Percentiles rank a stretch among this genome's conserved stretches.
phyloP scores from a whole-genome alignment of 2,113 vertebrate species.

The Phaethon lepturus region DNA sequence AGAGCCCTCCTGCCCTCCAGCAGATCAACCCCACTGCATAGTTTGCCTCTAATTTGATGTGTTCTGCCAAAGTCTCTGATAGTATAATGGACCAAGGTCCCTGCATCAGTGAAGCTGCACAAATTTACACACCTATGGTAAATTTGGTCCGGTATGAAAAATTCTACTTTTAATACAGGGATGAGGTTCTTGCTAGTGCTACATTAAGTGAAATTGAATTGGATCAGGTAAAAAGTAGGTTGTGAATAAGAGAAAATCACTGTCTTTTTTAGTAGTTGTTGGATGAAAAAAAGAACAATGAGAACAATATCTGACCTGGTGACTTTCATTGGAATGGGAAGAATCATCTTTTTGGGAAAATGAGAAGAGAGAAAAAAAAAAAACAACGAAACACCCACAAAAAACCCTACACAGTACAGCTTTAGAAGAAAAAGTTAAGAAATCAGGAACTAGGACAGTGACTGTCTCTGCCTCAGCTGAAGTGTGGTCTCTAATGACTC shows the following conservation, averaged over 20 bases:
- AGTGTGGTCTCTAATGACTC: background rate
- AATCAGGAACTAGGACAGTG: background rate
- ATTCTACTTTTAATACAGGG: background rate
- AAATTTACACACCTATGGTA: background rate
- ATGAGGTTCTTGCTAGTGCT: background rate
- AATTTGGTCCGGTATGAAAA: background rate
- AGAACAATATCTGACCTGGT: background rate
- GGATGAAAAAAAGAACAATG: background rate
- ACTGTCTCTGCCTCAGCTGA: background rate
- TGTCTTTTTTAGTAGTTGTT: background rate
- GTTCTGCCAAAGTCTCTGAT: background rate
- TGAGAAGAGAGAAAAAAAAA: background rate
- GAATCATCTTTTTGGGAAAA: background rate
- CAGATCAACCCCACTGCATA: background rate
- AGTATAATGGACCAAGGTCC: background rate
- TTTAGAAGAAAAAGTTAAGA: conserved; percentile 2
- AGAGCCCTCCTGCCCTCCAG: too few species aligned
- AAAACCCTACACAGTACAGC: fast-evolving
- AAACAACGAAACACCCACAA: background rate
- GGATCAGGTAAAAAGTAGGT: background rate
- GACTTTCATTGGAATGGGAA: background rate
- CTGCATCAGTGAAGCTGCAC: background rate
- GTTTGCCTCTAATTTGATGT: background rate
- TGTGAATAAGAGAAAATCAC: background rate
- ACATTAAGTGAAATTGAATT: background rate